Evolutionary conservation across 2,888 invertebrate species (phyloP).

Genomic region (Aphidius colemani): DNA sequence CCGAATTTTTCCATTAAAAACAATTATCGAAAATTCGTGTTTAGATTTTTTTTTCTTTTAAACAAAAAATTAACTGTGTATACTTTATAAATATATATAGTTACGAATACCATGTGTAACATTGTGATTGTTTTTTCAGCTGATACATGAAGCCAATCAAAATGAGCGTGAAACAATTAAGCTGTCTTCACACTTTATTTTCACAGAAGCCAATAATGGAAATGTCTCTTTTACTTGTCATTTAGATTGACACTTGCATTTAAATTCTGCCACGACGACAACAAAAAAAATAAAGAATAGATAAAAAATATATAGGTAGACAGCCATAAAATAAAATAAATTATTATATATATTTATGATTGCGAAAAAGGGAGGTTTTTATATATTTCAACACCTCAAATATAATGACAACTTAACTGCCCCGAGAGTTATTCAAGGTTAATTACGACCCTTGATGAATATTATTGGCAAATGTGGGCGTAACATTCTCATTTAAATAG

Average conservation of each 20-base stretch:
- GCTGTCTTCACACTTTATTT: constrained; percentile 41
- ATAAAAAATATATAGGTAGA: not conserved
- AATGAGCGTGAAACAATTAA: constrained; percentile 45
- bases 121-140: constrained; percentile 51
- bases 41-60: not conserved
- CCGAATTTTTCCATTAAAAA: not conserved
- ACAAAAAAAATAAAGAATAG: not conserved
- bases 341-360: not conserved
- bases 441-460: constrained; percentile 35
- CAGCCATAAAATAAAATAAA: not conserved
- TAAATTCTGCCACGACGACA: not conserved
- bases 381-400: not conserved
- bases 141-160: constrained; percentile 40
- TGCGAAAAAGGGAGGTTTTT: not conserved
- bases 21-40: not conserved
- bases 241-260: constrained; percentile 16
- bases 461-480: constrained; percentile 45
- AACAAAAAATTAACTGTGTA: not conserved
- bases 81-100: not conserved
- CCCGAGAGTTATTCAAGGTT: constrained; percentile 34
- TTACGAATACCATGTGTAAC: not conserved
- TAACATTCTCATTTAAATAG: constrained; percentile 36
- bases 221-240: constrained; percentile 29
- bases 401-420: constrained; percentile 23
- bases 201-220: constrained; percentile 47